Base-by-base conservation (phyloP, 2,797 vertebrate species). In the Lepidocolaptes lacrymiger region DNA sequence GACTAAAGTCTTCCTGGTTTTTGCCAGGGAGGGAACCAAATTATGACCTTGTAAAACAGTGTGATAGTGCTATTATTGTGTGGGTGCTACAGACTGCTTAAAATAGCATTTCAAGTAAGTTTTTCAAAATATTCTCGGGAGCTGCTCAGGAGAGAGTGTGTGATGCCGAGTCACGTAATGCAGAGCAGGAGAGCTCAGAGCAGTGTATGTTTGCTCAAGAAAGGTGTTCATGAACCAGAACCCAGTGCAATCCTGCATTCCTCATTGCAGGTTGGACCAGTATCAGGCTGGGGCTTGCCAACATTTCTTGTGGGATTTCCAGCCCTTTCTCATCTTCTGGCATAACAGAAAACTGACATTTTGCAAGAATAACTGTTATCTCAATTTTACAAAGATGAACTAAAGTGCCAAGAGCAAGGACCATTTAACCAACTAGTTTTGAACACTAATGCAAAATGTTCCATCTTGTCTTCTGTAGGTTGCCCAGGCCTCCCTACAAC, bases 41-140 rank as follows among this genome's bases (percentile, higher is more conserved):
- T 96, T 93, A 95, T 4, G 11, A 67, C 72, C 92, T 91, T 93
- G 72, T 97, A 91, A 96, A 97, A 92, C 88, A 91, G 79, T 75
- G 49, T 81, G 95, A 75, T 81, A 85, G 37, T 83, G 68, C 55
- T 88, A 36, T 91, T 85, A 92, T 36, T 78, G 56, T 75, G 28
- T 3, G 11, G 19, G 56, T 83, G 66, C 69, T 93, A 59, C 43
- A 43, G 61, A 84, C 23, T 28, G 34, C 41, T 89, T 79, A 49
- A 92, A 91, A 83, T 13, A 36, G 14, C 9, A 39, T 85, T 91
- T 62, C 66, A 56, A 89, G 27, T 52, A 74, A 61, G 7, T 61
- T 95, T 85, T n/a, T 19, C 12, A 71, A 86, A 81, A 78, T 72
- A 69, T 58, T 87, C 36, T 27, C 28, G 28, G 54, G 26, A 87